These are phyloP conservation scores for Pseudomyrmex sp. DNA, from an alignment of 1,140 invertebrate species.

Conservation along the genomic window DNA sequence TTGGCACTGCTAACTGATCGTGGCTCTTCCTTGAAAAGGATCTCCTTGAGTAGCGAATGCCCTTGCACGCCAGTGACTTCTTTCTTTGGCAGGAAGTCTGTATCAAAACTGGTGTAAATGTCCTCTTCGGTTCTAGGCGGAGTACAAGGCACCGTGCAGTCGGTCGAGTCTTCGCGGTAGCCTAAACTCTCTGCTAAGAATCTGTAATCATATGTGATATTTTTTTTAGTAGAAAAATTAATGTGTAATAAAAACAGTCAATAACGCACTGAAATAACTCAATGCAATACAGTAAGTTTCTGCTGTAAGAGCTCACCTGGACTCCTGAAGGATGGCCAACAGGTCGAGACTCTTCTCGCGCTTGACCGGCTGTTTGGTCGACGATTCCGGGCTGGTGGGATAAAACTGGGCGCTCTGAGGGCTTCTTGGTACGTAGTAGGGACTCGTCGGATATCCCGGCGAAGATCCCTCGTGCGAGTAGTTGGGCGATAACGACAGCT, in stretches of 20 bases:
- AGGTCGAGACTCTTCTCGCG: constrained; percentile 85
- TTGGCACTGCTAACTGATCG: constrained; percentile 60
- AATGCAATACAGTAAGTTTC: neutral
- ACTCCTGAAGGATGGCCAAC: constrained; percentile 84
- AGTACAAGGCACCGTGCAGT: constrained; percentile 83
- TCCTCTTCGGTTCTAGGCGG: constrained; percentile 83
- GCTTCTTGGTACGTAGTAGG: constrained; percentile 85
- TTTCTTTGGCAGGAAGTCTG: constrained; percentile 83
- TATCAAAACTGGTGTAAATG: constrained; percentile 83
- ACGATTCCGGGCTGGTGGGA: constrained; percentile 84
- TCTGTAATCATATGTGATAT: constrained; percentile 68
- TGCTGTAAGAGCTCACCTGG: constrained; percentile 75
- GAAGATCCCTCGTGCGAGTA: constrained; percentile 86
- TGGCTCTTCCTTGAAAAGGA: constrained; percentile 82
- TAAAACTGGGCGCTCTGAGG: constrained; percentile 85
- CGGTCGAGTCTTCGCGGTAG: constrained; percentile 83
- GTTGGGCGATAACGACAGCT: constrained; percentile 86
- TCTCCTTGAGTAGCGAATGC: constrained; percentile 77
- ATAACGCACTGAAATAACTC: neutral
- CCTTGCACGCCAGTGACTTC: constrained; percentile 66
- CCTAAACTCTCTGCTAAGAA: constrained; percentile 83
- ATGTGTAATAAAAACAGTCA: neutral
- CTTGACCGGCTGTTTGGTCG: constrained; percentile 83
- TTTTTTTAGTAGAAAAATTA: neutral
- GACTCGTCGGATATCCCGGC: constrained; percentile 87